These are phyloP conservation scores for Spheniscus mendiculus DNA, from an alignment of 2,113 vertebrate species.

Conservation along the genomic window DNA sequence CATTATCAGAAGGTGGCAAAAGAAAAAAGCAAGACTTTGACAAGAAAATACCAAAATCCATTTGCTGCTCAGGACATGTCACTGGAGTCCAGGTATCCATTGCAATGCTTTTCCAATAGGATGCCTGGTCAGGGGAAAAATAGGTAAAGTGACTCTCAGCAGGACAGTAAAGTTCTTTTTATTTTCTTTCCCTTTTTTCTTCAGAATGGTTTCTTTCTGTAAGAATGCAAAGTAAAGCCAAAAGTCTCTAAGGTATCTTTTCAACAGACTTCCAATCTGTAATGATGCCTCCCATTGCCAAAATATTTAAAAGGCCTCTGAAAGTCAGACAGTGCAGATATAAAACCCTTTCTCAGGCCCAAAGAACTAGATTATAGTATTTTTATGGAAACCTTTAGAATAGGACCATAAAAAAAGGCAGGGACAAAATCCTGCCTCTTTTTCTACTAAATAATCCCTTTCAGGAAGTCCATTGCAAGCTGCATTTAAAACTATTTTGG, in stretches of 20 bases:
- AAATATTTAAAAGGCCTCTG: slow-evolving; percentile 41
- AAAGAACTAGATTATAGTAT: background rate
- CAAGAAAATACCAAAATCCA: background rate
- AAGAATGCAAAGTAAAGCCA: slow-evolving; percentile 55
- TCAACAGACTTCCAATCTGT: slow-evolving; percentile 51
- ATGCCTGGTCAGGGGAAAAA: background rate
- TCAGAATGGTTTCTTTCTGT: slow-evolving; percentile 18
- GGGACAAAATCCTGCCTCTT: background rate
- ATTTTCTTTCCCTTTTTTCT: background rate
- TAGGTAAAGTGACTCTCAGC: slow-evolving; percentile 26
- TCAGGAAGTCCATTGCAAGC: background rate
- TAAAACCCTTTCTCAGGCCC: slow-evolving; percentile 11
- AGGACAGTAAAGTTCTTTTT: slow-evolving; percentile 42
- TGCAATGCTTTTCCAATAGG: slow-evolving; percentile 5
- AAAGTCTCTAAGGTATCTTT: slow-evolving; percentile 58
- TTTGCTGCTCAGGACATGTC: background rate
- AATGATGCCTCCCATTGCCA: slow-evolving; percentile 38
- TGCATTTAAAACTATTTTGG: background rate
- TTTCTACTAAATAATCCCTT: background rate
- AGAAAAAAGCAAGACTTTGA: background rate
- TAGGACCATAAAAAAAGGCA: background rate
- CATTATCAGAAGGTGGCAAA: background rate
- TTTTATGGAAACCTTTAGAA: slow-evolving; percentile 31
- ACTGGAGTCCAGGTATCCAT: background rate
- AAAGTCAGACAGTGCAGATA: slow-evolving; percentile 20